Evolutionary conservation across 2,113 vertebrate species (phyloP).

Genomic region (Cinclus mexicanus): DNA sequence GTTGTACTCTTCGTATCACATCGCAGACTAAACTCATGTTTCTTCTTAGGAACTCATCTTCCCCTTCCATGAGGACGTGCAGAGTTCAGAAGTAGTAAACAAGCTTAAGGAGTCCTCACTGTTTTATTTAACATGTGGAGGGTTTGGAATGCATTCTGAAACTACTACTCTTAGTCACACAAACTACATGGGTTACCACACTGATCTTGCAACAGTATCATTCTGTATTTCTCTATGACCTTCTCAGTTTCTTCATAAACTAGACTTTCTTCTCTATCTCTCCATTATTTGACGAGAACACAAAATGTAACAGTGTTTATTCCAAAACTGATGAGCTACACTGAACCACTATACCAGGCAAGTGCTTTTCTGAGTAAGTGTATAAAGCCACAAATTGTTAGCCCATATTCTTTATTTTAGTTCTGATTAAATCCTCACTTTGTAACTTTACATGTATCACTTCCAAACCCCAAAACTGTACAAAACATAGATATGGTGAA

Average conservation of each 20-base stretch:
- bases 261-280: background rate
- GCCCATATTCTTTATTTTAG: background rate
- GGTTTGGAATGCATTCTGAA: background rate
- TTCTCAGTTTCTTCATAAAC: background rate
- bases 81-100: background rate
- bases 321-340: background rate
- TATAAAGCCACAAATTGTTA: background rate
- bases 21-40: background rate
- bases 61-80: background rate
- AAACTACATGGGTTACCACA: background rate
- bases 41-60: background rate
- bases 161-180: background rate
- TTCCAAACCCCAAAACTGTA: background rate
- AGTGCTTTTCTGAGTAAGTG: background rate
- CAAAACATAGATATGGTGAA: background rate
- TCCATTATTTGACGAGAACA: background rate
- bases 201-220: background rate
- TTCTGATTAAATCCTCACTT: background rate
- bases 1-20: background rate
- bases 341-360: background rate
- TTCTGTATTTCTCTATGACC: background rate
- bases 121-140: accelerated
- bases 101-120: background rate
- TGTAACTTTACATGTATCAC: background rate
- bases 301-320: background rate